Percentiles rank a stretch among this genome's conserved stretches.
Conservation (phyloP, 2,797 vertebrate species). For the Luscinia megarhynchos region DNA sequence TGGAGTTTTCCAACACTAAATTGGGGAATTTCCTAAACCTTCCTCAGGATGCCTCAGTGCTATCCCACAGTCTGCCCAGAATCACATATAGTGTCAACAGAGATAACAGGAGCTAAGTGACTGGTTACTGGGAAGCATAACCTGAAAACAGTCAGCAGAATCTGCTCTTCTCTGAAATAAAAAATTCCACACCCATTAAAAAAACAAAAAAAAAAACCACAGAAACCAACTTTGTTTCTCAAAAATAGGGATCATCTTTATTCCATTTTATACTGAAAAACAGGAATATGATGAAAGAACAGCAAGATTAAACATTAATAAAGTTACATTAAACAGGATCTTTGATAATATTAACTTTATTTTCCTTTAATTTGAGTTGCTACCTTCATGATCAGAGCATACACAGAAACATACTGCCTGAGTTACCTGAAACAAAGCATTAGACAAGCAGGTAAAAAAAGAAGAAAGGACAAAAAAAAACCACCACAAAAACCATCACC, state of each 20-base stretch:
- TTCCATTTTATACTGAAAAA: not conserved
- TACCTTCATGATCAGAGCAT: not conserved
- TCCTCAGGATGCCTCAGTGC: not conserved
- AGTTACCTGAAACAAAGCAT: not conserved
- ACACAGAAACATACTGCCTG: not conserved
- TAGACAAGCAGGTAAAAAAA: not conserved
- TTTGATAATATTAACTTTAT: not conserved
- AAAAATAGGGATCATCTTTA: not conserved
- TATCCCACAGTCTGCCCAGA: not conserved
- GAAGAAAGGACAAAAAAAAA: too few species aligned
- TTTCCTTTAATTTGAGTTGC: not conserved
- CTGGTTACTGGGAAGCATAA: not conserved
- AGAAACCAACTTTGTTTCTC: not conserved
- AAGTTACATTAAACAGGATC: not conserved
- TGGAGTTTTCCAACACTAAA: not conserved
- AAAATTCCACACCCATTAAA: not conserved
- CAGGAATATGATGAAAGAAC: not conserved
- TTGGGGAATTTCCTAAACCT: not conserved
- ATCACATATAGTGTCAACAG: fast-evolving
- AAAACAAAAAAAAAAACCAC: fast-evolving
- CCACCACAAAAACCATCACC: not conserved
- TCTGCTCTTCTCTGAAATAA: not conserved
- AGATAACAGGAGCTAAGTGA: not conserved
- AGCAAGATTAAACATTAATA: not conserved
- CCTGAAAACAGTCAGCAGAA: not conserved